These are phyloP conservation scores for Philereme vetulata DNA, from an alignment of 2,888 invertebrate species.

Conservation along the genomic window DNA sequence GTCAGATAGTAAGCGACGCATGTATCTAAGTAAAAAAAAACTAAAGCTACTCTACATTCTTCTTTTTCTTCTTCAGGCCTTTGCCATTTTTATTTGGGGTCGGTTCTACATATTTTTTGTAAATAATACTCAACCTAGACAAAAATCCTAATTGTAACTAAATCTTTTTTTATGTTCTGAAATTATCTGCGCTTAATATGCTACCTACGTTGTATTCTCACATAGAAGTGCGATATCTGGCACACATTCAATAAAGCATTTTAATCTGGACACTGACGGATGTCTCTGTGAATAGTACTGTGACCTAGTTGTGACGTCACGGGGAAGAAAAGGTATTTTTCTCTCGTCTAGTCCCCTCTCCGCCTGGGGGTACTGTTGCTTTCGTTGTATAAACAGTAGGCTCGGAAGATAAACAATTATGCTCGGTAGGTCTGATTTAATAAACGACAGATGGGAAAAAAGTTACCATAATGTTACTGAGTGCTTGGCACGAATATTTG, in stretches of 20 bases:
- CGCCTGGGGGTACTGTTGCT: slow-evolving; percentile 34
- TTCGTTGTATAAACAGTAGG: slow-evolving; percentile 31
- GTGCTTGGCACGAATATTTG: too few relatives aligned
- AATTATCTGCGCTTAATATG: too few relatives aligned
- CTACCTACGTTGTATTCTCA: too few relatives aligned
- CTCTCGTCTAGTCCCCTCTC: slow-evolving; percentile 26
- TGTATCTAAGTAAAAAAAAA: too few relatives aligned
- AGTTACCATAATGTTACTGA: not conserved
- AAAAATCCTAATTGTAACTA: too few relatives aligned
- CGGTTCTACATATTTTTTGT: too few relatives aligned
- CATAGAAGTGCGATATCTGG: not conserved
- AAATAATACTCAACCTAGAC: too few relatives aligned
- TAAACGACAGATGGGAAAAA: slow-evolving; percentile 6
- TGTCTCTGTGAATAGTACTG: slow-evolving; percentile 16
- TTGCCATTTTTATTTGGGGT: too few relatives aligned
- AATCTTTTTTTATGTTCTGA: too few relatives aligned
- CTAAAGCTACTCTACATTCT: too few relatives aligned
- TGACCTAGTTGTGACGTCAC: slow-evolving; percentile 38
- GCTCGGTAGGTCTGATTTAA: slow-evolving; percentile 24
- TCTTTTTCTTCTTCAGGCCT: too few relatives aligned
- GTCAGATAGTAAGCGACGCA: too few relatives aligned
- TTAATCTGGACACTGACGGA: not conserved
- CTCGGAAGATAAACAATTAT: slow-evolving; percentile 34
- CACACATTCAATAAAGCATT: not conserved
- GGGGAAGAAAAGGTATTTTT: slow-evolving; percentile 30